A percentile compares a stretch with the other conserved stretches of the same genome.
These are phyloP conservation scores for Epistrophe eligans DNA, from an alignment of 2,888 invertebrate species.

Conservation along the genomic window DNA sequence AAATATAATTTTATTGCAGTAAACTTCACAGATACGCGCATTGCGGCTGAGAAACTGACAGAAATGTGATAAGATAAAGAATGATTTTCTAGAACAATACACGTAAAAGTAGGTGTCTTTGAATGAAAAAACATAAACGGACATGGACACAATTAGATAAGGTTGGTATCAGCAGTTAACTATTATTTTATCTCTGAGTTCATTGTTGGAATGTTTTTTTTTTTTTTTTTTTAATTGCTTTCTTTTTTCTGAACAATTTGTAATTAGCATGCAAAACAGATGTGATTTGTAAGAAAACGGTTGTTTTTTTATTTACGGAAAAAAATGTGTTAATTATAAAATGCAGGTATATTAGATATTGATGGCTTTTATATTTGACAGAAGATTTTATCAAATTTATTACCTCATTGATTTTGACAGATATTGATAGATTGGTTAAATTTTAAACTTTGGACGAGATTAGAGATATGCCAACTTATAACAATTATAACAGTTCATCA, in stretches of 20 bases:
- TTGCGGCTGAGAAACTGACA: conserved; percentile 33
- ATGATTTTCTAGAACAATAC: conserved; percentile 2
- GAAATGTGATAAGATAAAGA: conserved; percentile 48
- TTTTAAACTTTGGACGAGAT: too few relatives aligned
- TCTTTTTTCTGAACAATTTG: conserved; percentile 2
- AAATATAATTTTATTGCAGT: conserved; percentile 18
- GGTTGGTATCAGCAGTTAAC: background rate
- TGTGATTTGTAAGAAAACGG: background rate
- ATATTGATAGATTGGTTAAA: too few relatives aligned
- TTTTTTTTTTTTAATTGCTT: background rate
- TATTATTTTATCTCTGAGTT: conserved; percentile 1
- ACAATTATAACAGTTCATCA: too few relatives aligned
- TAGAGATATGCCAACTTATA: too few relatives aligned
- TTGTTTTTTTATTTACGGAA: background rate
- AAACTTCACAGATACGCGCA: conserved; percentile 34
- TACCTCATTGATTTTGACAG: too few relatives aligned
- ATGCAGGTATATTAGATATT: too few relatives aligned
- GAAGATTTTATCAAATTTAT: too few relatives aligned
- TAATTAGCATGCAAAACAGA: conserved; percentile 25
- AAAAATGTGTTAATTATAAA: too few relatives aligned
- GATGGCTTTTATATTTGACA: too few relatives aligned
- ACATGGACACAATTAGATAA: conserved; percentile 18
- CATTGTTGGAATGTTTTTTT: background rate
- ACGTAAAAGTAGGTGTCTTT: background rate
- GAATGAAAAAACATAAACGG: background rate